A percentile compares a stretch with the other conserved stretches of the same genome.
Conservation (phyloP, 30 jellyfish, hydroid and myxozoan genomes). For the Aurelia sp. region DNA sequence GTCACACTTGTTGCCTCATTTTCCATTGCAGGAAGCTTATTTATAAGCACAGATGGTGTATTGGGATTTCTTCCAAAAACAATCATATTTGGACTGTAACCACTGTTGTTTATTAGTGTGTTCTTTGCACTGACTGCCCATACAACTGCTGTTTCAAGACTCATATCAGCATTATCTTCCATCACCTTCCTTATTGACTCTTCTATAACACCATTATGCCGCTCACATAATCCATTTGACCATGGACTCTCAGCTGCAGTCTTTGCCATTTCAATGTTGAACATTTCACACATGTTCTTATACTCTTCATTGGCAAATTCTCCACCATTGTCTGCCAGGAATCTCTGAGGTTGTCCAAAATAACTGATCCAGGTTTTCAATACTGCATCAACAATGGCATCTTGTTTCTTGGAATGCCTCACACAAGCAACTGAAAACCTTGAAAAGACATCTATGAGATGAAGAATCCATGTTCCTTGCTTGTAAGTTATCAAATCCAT, state of each 20-base stretch:
- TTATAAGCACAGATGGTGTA: too few relatives aligned
- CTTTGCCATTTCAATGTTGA: slow-evolving; percentile 24
- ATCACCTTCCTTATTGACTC: not conserved
- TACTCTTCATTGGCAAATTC: slow-evolving; percentile 57
- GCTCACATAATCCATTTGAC: slow-evolving; percentile 56
- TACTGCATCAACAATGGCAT: too few relatives aligned
- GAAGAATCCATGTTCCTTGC: too few relatives aligned
- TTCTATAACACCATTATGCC: not conserved
- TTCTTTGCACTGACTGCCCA: not conserved
- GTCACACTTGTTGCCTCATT: too few relatives aligned
- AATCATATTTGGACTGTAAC: too few relatives aligned
- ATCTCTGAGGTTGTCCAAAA: slow-evolving; percentile 1
- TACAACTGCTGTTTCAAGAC: slow-evolving; percentile 36
- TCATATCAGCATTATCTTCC: not conserved
- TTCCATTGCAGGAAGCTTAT: too few relatives aligned
- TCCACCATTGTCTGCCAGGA: slow-evolving; percentile 65
- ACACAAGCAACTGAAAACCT: not conserved
- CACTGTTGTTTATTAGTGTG: too few relatives aligned
- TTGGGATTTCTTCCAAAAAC: too few relatives aligned
- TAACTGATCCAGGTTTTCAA: not conserved
- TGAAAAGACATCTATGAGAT: too few relatives aligned
- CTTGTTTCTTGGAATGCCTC: too few relatives aligned
- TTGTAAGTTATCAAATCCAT: too few relatives aligned
- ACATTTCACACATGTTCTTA: slow-evolving; percentile 27
- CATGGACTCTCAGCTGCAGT: slow-evolving; percentile 66